A percentile compares a stretch with the other conserved stretches of the same genome.
Conservation (phyloP, 2,888 invertebrate species). For the Portevinia maculata region DNA sequence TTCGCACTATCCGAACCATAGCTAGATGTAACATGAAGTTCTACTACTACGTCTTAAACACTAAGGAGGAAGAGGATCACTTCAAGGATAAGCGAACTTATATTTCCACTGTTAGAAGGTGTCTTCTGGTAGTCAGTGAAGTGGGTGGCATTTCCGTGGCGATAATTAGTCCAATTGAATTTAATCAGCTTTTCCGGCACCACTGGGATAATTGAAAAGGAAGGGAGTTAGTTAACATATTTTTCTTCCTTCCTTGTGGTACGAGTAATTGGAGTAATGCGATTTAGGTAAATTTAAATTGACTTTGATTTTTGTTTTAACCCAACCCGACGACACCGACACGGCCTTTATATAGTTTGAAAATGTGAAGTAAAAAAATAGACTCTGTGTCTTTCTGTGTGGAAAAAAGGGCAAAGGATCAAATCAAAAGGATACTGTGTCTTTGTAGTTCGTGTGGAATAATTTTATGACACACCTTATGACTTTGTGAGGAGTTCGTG, state of each 20-base stretch:
- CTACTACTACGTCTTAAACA: no score
- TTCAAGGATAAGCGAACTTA: background rate
- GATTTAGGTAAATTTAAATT: constrained; percentile 45
- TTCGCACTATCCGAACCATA: no score
- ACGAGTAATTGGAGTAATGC: constrained; percentile 23
- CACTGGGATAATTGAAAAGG: constrained; percentile 49
- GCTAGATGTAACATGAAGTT: no score
- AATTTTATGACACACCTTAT: constrained; percentile 21
- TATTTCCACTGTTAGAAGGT: constrained; percentile 15
- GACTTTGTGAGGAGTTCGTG: constrained; percentile 27
- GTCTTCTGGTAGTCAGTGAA: background rate
- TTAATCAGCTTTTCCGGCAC: constrained; percentile 57
- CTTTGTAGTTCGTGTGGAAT: constrained; percentile 27
- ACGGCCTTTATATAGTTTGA: background rate
- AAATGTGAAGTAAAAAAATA: background rate
- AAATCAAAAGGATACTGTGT: background rate
- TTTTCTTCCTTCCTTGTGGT: background rate
- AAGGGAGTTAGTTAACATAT: constrained; percentile 21
- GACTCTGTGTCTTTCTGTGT: background rate
- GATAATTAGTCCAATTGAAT: constrained; percentile 69
- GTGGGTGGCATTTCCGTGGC: constrained; percentile 39
- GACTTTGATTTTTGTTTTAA: constrained; percentile 6
- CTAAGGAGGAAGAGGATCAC: no score
- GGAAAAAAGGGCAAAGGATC: constrained; percentile 1
- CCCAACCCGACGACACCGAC: no score